Base-by-base conservation (phyloP, 2,888 invertebrate species). In the Flabesymbios commensalis region DNA sequence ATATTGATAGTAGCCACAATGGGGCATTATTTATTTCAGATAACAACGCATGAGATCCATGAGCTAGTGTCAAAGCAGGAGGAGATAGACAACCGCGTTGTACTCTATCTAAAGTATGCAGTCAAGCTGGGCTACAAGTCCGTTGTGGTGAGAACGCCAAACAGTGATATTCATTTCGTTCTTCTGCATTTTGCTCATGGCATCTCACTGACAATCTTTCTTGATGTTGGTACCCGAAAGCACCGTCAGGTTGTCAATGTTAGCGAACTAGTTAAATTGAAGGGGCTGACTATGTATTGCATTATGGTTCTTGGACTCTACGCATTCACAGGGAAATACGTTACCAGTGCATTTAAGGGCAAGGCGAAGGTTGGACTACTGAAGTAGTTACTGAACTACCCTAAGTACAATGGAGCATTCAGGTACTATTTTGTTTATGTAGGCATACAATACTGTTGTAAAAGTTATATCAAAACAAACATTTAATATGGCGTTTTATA, bases 361-460 rank as follows among this genome's bases (percentile, higher is more conserved):
- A 63, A 61, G 36, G 64, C 53, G 3, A 64, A 64, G 48, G 61
- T 61, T 5, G 48, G 31, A 2, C 64, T 61, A 17, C 43, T 64
- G 24, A 61, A 61, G 29, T 58, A 54, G 54, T 52, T 64, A 33
- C 36, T 54, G 54, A 58, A 33, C 42, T 43, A 41, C 29, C 54
- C 59, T 19, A 53, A 28, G 29, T 54, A n/a, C 29, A 43, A 54
- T 10, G 52, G 28, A 19, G 43, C 48, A 24, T 57, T 51, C 51
- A 48, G 49, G 49, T n/a, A 63, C n/a, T n/a, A n/a, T n/a, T n/a
- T n/a, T n/a, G n/a, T n/a, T n/a, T n/a, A n/a, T n/a, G n/a, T n/a
- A n/a, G n/a, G n/a, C n/a, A n/a, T n/a, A n/a, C n/a, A n/a, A n/a
- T n/a, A n/a, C n/a, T n/a, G n/a, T n/a, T n/a, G n/a, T n/a, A n/a